Conservation (phyloP, 2,888 invertebrate genomes). For the Diogma glabrata region DNA sequence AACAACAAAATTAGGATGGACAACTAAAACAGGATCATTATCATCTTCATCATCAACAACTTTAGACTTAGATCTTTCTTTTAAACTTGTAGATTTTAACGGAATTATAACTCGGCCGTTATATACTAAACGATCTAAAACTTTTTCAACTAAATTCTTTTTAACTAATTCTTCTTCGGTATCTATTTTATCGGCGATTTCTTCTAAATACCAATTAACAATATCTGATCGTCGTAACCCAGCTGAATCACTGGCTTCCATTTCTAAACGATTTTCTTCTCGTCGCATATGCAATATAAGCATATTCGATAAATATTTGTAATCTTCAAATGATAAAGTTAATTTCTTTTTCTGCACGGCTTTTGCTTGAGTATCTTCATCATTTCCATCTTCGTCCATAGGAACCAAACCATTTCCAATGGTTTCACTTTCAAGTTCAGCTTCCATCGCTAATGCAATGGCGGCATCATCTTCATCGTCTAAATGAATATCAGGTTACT, state of each 20-base stretch:
- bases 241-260: slow-evolving; percentile 47
- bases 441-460: slow-evolving; percentile 31
- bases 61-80: slow-evolving; percentile 16
- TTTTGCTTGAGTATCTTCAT: slow-evolving; percentile 23
- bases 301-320: slow-evolving; percentile 84
- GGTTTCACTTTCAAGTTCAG: slow-evolving; percentile 16
- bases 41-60: slow-evolving; percentile 43
- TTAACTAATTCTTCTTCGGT: slow-evolving; percentile 79
- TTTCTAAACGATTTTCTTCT: slow-evolving; percentile 61
- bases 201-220: slow-evolving; percentile 87
- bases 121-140: slow-evolving; percentile 81
- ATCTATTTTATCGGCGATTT: slow-evolving; percentile 78
- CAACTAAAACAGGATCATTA: slow-evolving; percentile 77
- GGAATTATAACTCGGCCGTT: slow-evolving; percentile 41
- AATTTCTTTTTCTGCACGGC: slow-evolving; percentile 60
- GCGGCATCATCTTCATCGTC: slow-evolving; percentile 59
- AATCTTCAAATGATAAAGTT: slow-evolving; percentile 83
- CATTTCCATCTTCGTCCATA: slow-evolving; percentile 24
- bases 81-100: slow-evolving; percentile 28
- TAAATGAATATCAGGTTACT: slow-evolving; percentile 92
- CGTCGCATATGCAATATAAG: slow-evolving; percentile 80
- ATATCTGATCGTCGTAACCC: slow-evolving; percentile 70
- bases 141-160: slow-evolving; percentile 84
- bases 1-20: slow-evolving; percentile 91
- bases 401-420: slow-evolving; percentile 9